These are phyloP conservation scores for Pygocentrus nattereri DNA, from an alignment of 2,797 vertebrate species.

Conservation along the genomic window DNA sequence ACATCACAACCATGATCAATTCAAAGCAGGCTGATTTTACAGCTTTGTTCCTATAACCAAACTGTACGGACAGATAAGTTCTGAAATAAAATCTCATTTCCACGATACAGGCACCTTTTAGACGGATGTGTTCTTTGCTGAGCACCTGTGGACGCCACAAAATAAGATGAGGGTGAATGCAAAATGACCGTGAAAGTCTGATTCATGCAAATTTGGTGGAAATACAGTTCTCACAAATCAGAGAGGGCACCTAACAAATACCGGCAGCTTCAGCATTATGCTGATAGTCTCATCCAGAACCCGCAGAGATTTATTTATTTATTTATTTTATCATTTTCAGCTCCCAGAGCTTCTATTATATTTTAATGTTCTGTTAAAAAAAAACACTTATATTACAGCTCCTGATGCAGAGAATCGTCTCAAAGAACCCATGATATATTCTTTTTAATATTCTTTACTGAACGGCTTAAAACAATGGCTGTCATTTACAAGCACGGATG, in stretches of 20 bases:
- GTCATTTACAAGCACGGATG: conserved; percentile 47
- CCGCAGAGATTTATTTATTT: conserved; percentile 39
- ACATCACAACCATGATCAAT: no score
- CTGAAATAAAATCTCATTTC: no score
- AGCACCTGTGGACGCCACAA: no score
- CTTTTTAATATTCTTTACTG: conserved; percentile 50
- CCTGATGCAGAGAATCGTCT: conserved; percentile 51
- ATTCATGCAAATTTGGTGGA: conserved; percentile 28
- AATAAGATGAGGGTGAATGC: no score
- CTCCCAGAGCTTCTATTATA: conserved; percentile 39
- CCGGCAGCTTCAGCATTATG: conserved; percentile 32
- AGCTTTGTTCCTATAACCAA: no score
- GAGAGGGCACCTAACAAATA: conserved; percentile 5
- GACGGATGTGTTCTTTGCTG: no score
- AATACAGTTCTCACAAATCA: conserved; percentile 5
- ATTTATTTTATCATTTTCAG: conserved; percentile 47
- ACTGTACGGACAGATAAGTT: no score
- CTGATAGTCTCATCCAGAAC: conserved; percentile 47
- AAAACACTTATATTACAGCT: conserved; percentile 48
- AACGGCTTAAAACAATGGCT: conserved; percentile 53
- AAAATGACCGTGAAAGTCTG: conserved; percentile 4
- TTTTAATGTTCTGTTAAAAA: conserved; percentile 40
- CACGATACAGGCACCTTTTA: no score
- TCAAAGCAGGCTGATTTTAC: no score
- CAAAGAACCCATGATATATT: conserved; percentile 47